Percentiles rank a stretch among this genome's conserved stretches.
Conservation (phyloP, 1,140 invertebrate genomes). For the Brachionus plicatilis region DNA sequence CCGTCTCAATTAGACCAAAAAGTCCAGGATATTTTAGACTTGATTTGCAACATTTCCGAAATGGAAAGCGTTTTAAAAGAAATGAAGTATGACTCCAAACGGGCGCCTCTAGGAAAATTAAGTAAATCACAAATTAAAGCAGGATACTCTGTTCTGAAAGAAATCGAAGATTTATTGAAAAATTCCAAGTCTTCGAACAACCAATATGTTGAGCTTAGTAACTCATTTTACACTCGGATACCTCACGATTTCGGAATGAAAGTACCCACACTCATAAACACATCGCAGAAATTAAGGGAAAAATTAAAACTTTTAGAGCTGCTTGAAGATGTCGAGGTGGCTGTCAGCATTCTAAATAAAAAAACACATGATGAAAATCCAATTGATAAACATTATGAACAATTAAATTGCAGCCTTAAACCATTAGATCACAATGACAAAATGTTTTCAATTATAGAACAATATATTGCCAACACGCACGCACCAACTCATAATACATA, state of each 20-base stretch:
- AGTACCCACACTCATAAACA: constrained; percentile 74
- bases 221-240: constrained; percentile 86
- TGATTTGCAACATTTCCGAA: constrained; percentile 81
- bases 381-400: constrained; percentile 78
- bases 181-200: neutral
- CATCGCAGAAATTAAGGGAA: constrained; percentile 45
- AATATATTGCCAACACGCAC: constrained; percentile 80
- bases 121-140: constrained; percentile 80
- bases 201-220: constrained; percentile 68
- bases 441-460: constrained; percentile 69
- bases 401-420: constrained; percentile 74
- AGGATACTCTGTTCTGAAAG: constrained; percentile 74
- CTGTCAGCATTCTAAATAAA: constrained; percentile 71
- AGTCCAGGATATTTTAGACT: constrained; percentile 73
- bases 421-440: constrained; percentile 50
- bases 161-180: constrained; percentile 66
- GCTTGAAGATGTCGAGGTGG: constrained; percentile 86
- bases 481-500: constrained; percentile 74
- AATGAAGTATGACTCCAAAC: constrained; percentile 88
- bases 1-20: constrained; percentile 67
- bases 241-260: constrained; percentile 84
- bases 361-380: constrained; percentile 61
- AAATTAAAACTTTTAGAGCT: constrained; percentile 87
- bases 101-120: constrained; percentile 93
- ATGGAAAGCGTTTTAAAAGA: constrained; percentile 90